Base-by-base conservation (phyloP, 2,888 invertebrate genomes). In the Yponomeuta cagnagella region DNA sequence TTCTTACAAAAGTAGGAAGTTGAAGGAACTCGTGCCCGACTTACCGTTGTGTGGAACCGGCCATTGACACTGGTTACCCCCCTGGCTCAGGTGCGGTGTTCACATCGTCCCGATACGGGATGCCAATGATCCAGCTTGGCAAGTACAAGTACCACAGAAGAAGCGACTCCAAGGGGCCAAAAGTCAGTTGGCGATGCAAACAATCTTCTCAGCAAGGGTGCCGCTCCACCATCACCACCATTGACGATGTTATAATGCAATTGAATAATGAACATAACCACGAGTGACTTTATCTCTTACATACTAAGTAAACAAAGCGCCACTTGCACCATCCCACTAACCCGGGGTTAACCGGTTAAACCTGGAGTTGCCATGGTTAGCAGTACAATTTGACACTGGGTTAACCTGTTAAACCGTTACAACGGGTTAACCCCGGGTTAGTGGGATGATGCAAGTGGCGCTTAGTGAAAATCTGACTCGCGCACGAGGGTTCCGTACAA, bases 51-150 rank as follows among this genome's bases (percentile, higher is more conserved):
- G 5, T 37, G 37, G 37, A 43, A 43, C 43, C 43, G 8, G 9
- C 8, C 8, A 43, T 43, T 43, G 43, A 43, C 6, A 43, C 43
- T 43, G 33, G 12, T 65, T 31, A 33, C 10, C 30, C 4, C 31
- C 10, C 10, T 65, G 30, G 10, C 31, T 2, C 65, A 65, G 65
- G 12, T 23, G 30, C 43, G 31, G 69, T 69, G 43, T 69, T 69
- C 37, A 71, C 70, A 12, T 67, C 63, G 63, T 73, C 71, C 1
- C 67, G 68, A 12, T 43, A n/a, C 37, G 73, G 73, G 48, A 52
- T 65, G n/a, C 73, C 73, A n/a, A 70, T 70, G 23, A 68, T 73
- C 12, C 37, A 63, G 67, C 66, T 72, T 12, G 73, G 70, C n/a
- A 31, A 48, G 3, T 63, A 72, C 52, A 68, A 70, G 68, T 73